These are phyloP conservation scores for Urophycis tenuis DNA, from an alignment of 2,797 vertebrate genomes.

Conservation along the genomic window DNA sequence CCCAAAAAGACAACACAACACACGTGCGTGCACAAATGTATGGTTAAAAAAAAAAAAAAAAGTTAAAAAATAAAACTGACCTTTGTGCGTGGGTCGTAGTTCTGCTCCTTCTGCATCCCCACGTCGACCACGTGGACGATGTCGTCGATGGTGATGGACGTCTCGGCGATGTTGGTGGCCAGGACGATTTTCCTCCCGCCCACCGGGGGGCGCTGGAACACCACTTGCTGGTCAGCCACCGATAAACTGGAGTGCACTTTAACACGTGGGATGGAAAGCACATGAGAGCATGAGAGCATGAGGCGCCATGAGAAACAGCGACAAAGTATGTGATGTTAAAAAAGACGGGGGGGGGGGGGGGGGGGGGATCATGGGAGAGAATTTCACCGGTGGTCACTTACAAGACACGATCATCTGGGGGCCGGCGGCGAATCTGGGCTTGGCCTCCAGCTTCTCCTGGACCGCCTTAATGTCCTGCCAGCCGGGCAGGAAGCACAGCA, in stretches of 20 bases:
- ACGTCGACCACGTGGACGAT: constrained; percentile 92
- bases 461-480: constrained; percentile 95
- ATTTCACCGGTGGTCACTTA: constrained; percentile 54
- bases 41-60: too few relatives aligned
- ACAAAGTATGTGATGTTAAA: not conserved
- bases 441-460: constrained; percentile 80
- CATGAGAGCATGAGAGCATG: too few relatives aligned
- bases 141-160: constrained; percentile 93
- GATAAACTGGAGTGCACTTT: constrained; percentile 97
- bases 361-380: not conserved
- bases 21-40: not conserved
- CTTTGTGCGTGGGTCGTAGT: constrained; percentile 89
- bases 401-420: constrained; percentile 83
- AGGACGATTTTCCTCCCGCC: constrained; percentile 88
- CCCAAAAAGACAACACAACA: not conserved
- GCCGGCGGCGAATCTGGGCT: constrained; percentile 63
- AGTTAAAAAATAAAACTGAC: too few relatives aligned
- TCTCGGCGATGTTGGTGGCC: constrained; percentile 94
- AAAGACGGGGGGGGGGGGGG: not conserved
- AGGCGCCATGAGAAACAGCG: not conserved
- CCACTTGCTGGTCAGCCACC: constrained; percentile 87
- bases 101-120: constrained; percentile 89
- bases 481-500: constrained; percentile 94
- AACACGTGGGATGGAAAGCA: not conserved
- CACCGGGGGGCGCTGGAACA: constrained; percentile 79